These are phyloP conservation scores for Aphrophora alni DNA, from an alignment of 2,888 invertebrate species.

Conservation along the genomic window DNA sequence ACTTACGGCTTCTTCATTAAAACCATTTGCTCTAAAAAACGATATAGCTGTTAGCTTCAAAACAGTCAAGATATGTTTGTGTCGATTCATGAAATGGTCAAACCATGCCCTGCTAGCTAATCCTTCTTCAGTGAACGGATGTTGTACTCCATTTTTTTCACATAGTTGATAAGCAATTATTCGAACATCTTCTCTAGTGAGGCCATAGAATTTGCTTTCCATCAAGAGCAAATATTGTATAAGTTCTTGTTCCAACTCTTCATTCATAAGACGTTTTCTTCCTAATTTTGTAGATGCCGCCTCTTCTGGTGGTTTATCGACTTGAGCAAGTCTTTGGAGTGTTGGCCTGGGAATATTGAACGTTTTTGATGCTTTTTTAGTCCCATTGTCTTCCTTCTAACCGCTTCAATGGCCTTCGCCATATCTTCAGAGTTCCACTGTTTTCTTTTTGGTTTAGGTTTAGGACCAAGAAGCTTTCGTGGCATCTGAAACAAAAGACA, in stretches of 20 bases:
- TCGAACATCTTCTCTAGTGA: constrained; percentile 36
- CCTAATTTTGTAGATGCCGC: constrained; percentile 15
- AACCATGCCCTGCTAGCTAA: constrained; percentile 41
- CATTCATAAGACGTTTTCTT: constrained; percentile 15
- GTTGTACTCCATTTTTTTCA: constrained; percentile 41
- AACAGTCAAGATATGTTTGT: constrained; percentile 39
- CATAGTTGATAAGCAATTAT: constrained; percentile 42
- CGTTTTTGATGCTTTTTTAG: background rate
- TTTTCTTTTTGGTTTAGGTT: background rate
- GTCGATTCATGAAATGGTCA: constrained; percentile 40
- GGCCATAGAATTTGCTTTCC: constrained; percentile 39
- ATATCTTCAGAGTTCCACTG: constrained; percentile 15
- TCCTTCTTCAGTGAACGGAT: constrained; percentile 38
- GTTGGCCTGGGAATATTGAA: constrained; percentile 27
- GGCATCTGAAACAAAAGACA: constrained; percentile 12
- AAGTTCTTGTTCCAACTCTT: constrained; percentile 37
- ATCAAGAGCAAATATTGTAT: constrained; percentile 27
- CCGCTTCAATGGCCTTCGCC: constrained; percentile 9
- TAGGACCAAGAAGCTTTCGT: background rate
- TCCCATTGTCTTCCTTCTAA: constrained; percentile 10
- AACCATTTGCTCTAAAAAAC: constrained; percentile 39
- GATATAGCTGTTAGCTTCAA: constrained; percentile 40
- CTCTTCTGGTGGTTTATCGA: background rate
- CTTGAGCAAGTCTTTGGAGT: constrained; percentile 9
- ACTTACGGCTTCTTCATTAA: constrained; percentile 36